A percentile compares a stretch with the other conserved stretches of the same genome.
These are phyloP conservation scores for Drosophila funebris DNA, from an alignment of 1,140 invertebrate genomes.

Conservation along the genomic window DNA sequence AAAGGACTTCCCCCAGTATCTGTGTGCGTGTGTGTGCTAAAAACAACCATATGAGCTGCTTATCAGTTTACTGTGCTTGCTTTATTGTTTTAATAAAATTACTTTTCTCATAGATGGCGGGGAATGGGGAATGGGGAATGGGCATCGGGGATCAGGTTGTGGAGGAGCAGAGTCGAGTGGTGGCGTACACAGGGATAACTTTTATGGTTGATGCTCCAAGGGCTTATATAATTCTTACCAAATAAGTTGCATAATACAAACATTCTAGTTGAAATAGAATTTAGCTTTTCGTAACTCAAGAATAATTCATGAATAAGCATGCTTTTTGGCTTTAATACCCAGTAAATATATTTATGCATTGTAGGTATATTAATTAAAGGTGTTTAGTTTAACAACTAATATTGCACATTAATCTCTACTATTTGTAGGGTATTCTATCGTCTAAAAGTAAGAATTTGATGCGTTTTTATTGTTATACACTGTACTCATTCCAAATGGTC, in stretches of 20 bases:
- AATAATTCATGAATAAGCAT: slow-evolving; percentile 21
- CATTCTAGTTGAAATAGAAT: slow-evolving; percentile 31
- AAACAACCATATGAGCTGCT: slow-evolving; percentile 35
- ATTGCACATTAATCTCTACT: no score
- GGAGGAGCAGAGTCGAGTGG: background rate
- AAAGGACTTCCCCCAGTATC: background rate
- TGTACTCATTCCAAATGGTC: no score
- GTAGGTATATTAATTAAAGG: no score
- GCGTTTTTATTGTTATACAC: no score
- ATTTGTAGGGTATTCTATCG: no score
- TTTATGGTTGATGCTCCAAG: slow-evolving; percentile 26
- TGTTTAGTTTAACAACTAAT: no score
- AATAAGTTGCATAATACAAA: slow-evolving; percentile 35
- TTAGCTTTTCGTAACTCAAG: slow-evolving; percentile 17
- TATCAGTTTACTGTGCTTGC: slow-evolving; percentile 44
- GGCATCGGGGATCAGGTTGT: background rate
- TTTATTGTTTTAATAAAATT: slow-evolving; percentile 51
- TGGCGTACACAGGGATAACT: slow-evolving; percentile 1
- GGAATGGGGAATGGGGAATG: background rate
- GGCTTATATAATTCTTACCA: slow-evolving; percentile 26
- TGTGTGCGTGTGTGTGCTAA: background rate
- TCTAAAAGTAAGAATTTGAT: no score
- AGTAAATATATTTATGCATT: background rate
- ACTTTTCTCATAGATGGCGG: slow-evolving; percentile 8
- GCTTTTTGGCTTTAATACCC: slow-evolving; percentile 5